A percentile compares a stretch with the other conserved stretches of the same genome.
phyloP scores from a whole-genome alignment of 92 coral and sea anemone species.

The Epizoanthus illoricatus region DNA sequence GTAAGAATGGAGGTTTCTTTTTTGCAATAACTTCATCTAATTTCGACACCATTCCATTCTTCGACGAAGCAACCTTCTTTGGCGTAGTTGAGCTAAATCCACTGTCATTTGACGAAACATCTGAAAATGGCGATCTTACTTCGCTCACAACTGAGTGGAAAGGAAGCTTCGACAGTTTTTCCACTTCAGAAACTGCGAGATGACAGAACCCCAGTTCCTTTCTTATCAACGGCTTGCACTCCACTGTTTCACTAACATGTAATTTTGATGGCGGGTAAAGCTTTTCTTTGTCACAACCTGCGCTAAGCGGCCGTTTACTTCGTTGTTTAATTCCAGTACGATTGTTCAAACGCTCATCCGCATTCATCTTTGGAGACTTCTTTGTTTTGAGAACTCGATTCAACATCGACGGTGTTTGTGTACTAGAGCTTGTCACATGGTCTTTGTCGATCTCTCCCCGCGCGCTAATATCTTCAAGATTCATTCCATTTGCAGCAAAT shows the following conservation, averaged over 20 bases:
- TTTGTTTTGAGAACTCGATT: slow-evolving; percentile 43
- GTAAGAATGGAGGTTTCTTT: slow-evolving; percentile 31
- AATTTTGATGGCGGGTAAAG: slow-evolving; percentile 19
- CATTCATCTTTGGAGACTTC: slow-evolving; percentile 33
- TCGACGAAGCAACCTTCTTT: slow-evolving; percentile 13
- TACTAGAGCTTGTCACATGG: slow-evolving; percentile 53
- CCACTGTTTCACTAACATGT: slow-evolving; percentile 2
- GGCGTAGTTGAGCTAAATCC: slow-evolving; percentile 75
- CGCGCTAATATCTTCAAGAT: slow-evolving; percentile 34
- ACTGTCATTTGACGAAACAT: slow-evolving; percentile 81
- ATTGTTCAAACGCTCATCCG: slow-evolving; percentile 28
- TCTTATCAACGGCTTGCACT: slow-evolving; percentile 3
- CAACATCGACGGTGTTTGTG: slow-evolving; percentile 58
- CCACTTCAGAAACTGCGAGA: slow-evolving; percentile 28
- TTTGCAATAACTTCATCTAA: slow-evolving; percentile 34
- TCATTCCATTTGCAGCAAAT: slow-evolving; percentile 33
- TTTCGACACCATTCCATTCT: slow-evolving; percentile 41
- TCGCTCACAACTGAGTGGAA: slow-evolving; percentile 23
- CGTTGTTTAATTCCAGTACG: slow-evolving; percentile 30
- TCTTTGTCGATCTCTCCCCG: slow-evolving; percentile 8
- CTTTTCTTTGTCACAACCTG: slow-evolving; percentile 39
- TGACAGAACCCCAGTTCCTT: slow-evolving; percentile 21
- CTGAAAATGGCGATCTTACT: slow-evolving; percentile 60
- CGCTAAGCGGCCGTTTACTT: slow-evolving; percentile 41
- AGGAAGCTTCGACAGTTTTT: slow-evolving; percentile 15